A percentile compares a stretch with the other conserved stretches of the same genome.
Evolutionary conservation across 2,888 invertebrate genomes (phyloP).

Genomic region (Zaprionus bogoriensis): DNA sequence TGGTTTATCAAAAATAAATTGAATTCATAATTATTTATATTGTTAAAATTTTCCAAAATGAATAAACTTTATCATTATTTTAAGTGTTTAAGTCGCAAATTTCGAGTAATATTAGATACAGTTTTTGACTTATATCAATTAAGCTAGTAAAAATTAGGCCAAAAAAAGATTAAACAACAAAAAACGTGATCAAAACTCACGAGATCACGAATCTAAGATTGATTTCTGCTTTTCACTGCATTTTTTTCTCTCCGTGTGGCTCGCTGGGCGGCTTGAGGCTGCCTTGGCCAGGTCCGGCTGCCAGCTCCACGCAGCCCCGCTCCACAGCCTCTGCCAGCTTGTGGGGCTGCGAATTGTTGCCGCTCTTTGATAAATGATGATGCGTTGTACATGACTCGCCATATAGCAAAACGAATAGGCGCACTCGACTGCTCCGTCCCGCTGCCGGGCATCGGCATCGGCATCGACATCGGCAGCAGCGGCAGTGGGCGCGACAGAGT

Average conservation of each 20-base stretch:
- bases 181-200: no score
- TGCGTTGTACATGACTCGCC: slow-evolving; percentile 75
- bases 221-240: no score
- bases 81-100: no score
- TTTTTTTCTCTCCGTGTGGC: neutral
- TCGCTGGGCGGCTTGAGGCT: neutral
- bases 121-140: no score
- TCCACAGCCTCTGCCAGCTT: slow-evolving; percentile 19
- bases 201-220: no score
- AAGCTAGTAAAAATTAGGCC: no score
- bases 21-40: no score
- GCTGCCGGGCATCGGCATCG: slow-evolving; percentile 5
- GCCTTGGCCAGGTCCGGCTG: neutral
- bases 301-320: neutral
- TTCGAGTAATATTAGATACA: no score
- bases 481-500: slow-evolving; percentile 11
- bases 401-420: slow-evolving; percentile 42
- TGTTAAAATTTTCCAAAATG: no score
- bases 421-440: slow-evolving; percentile 16
- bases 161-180: no score
- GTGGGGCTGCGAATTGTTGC: slow-evolving; percentile 54
- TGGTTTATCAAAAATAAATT: no score
- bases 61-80: no score
- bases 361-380: slow-evolving; percentile 72
- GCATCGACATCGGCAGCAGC: neutral